These are phyloP conservation scores for Dicaeum eximium DNA, from an alignment of 2,113 vertebrate genomes.

Conservation along the genomic window DNA sequence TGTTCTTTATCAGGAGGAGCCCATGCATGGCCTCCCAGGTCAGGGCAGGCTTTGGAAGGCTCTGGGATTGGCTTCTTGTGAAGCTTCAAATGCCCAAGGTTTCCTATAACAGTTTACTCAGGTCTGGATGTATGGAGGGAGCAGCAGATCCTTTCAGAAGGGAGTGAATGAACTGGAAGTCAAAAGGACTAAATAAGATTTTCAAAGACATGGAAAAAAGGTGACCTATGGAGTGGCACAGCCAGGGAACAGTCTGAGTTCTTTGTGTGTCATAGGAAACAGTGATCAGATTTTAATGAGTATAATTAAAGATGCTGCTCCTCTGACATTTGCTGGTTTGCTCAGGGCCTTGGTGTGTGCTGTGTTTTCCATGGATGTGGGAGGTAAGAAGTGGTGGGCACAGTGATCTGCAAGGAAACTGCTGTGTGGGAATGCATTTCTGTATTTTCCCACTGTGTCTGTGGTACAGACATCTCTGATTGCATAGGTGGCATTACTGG, in stretches of 20 bases:
- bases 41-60: background rate
- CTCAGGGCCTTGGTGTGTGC: background rate
- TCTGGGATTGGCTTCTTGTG: background rate
- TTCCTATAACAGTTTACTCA: background rate
- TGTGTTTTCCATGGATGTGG: background rate
- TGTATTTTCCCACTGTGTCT: background rate
- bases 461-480: rapidly evolving
- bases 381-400: background rate
- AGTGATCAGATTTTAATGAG: background rate
- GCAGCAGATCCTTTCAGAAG: background rate
- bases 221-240: background rate
- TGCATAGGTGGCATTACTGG: background rate
- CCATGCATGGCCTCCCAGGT: background rate
- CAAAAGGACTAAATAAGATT: background rate
- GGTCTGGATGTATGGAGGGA: background rate
- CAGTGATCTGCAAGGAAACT: background rate
- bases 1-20: background rate
- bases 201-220: background rate
- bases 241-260: background rate
- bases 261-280: background rate
- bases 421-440: background rate
- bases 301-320: background rate
- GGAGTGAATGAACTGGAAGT: background rate
- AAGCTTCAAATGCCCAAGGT: background rate
- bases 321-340: background rate